These are phyloP conservation scores for Salmo trutta DNA, from an alignment of 2,797 vertebrate genomes.

Conservation along the genomic window DNA sequence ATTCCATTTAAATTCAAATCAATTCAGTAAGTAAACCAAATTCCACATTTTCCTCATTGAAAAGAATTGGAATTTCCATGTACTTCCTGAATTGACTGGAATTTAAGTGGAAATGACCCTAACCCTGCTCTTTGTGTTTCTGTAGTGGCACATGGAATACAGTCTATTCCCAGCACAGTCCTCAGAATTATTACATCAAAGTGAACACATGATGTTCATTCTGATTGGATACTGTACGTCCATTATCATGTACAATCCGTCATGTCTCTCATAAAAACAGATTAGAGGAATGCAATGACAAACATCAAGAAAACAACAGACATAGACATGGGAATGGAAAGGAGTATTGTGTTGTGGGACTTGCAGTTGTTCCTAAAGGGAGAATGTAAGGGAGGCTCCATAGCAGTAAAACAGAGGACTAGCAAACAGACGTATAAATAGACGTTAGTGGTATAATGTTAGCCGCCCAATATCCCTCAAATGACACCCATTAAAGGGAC, in stretches of 20 bases:
- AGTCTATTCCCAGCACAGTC: too few species aligned
- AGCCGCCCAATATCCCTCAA: not conserved
- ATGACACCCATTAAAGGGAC: conserved; percentile 2
- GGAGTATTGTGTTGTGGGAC: not conserved
- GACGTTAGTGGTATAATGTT: conserved; percentile 10
- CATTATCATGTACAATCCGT: not conserved
- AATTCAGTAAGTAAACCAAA: too few species aligned
- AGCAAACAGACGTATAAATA: not conserved
- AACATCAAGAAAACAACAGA: conserved; percentile 3
- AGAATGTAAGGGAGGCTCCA: not conserved
- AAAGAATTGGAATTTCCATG: too few species aligned
- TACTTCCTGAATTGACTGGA: too few species aligned
- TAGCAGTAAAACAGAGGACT: not conserved
- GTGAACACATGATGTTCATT: not conserved
- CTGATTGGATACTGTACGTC: not conserved
- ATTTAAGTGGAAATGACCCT: too few species aligned
- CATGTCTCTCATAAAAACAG: not conserved
- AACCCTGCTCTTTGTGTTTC: too few species aligned
- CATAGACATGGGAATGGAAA: not conserved
- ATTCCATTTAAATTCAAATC: too few species aligned
- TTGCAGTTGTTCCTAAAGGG: not conserved
- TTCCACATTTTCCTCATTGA: too few species aligned
- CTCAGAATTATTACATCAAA: not conserved
- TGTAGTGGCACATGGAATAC: too few species aligned
- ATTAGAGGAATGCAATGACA: not conserved